Evolutionary conservation across 2,888 invertebrate genomes (phyloP).

Genomic region (Sisyra terminalis): DNA sequence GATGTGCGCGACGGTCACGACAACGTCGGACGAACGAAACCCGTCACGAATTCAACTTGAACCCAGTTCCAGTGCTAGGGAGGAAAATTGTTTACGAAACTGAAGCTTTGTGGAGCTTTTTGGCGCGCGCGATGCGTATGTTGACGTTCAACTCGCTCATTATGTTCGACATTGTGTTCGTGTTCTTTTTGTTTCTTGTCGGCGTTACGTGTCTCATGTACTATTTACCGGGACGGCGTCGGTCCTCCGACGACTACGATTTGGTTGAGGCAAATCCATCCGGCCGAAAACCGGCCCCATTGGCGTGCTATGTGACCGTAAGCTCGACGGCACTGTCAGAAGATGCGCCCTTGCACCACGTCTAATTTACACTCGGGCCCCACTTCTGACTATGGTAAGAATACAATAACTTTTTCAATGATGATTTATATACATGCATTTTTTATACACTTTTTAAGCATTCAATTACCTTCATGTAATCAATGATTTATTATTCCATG

Average conservation of each 20-base stretch:
- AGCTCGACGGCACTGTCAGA: slow-evolving; percentile 16
- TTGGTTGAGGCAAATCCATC: slow-evolving; percentile 14
- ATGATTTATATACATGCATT: too few species aligned
- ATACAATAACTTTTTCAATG: too few species aligned
- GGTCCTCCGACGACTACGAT: slow-evolving; percentile 13
- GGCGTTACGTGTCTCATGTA: slow-evolving; percentile 70
- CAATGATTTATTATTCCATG: too few species aligned
- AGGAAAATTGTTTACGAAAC: too few species aligned
- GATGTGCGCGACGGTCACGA: too few species aligned
- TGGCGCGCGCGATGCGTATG: slow-evolving; percentile 51
- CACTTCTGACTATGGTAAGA: too few species aligned
- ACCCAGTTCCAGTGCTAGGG: too few species aligned
- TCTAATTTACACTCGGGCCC: slow-evolving; percentile 16
- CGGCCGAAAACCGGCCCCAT: slow-evolving; percentile 17
- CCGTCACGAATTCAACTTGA: too few species aligned
- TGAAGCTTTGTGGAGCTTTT: too few species aligned
- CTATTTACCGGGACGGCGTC: slow-evolving; percentile 48
- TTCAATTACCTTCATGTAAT: too few species aligned
- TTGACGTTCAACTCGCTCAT: slow-evolving; percentile 73
- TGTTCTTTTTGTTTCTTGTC: slow-evolving; percentile 72
- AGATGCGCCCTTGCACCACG: slow-evolving; percentile 25
- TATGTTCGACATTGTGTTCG: slow-evolving; percentile 79
- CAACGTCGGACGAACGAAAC: too few species aligned
- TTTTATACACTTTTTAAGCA: too few species aligned
- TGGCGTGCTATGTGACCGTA: slow-evolving; percentile 11